Percentiles rank a stretch among this genome's conserved stretches.
Conservation (phyloP, 2,113 vertebrate species). For the Choloepus hoffmanni region DNA sequence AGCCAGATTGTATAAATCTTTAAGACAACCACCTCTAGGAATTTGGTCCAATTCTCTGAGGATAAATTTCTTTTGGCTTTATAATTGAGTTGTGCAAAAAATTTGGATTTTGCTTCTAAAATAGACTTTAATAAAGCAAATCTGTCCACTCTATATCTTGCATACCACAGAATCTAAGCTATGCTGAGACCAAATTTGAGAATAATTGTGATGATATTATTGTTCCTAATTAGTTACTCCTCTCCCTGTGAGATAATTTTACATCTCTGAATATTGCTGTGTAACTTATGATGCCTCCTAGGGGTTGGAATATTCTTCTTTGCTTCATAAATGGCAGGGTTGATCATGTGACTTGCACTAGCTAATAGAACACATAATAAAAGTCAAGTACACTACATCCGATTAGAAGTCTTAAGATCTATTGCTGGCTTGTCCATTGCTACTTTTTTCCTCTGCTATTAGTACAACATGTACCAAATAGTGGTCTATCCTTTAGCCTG, state of each 20-base stretch:
- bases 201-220: neutral
- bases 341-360: neutral
- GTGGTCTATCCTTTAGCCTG: neutral
- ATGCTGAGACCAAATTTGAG: neutral
- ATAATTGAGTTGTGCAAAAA: slow-evolving; percentile 10
- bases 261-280: neutral
- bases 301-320: neutral
- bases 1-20: slow-evolving; percentile 35
- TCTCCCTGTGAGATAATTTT: neutral
- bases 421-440: neutral
- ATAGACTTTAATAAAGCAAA: neutral
- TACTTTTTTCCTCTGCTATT: neutral
- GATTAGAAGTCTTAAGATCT: neutral
- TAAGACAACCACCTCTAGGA: slow-evolving; percentile 17
- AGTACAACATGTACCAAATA: neutral
- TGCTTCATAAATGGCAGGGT: neutral
- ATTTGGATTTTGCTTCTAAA: neutral
- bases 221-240: neutral
- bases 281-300: neutral
- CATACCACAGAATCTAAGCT: neutral
- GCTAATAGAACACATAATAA: neutral
- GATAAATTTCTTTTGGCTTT: slow-evolving; percentile 42
- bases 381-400: neutral
- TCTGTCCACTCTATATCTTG: neutral
- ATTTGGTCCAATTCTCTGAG: neutral